phyloP scores from a whole-genome alignment of 1,140 invertebrate genomes.

The Heterodera carotae region DNA sequence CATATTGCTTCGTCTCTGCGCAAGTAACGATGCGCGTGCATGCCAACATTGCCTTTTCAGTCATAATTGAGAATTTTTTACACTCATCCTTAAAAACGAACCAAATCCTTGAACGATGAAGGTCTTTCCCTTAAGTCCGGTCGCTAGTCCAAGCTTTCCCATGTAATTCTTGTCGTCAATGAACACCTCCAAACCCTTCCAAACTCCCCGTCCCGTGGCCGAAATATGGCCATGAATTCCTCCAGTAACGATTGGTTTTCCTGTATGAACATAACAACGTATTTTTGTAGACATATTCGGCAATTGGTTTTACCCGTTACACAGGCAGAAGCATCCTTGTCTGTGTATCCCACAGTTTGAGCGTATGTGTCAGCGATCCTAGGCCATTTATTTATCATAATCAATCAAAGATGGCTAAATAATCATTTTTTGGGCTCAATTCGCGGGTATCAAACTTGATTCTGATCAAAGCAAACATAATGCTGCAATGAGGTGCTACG shows the following conservation, averaged over 20 bases:
- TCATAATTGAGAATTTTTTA: no score
- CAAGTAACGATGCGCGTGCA: conserved; percentile 94
- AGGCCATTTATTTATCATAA: no score
- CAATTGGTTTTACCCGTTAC: no score
- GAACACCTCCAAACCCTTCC: conserved; percentile 96
- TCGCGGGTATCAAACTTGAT: no score
- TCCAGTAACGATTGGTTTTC: conserved; percentile 80
- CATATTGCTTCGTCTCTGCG: conserved; percentile 88
- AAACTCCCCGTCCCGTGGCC: conserved; percentile 94
- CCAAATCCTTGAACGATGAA: conserved; percentile 84
- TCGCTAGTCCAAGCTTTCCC: conserved; percentile 83
- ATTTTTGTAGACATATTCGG: no score
- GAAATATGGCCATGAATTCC: conserved; percentile 93
- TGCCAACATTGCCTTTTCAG: conserved; percentile 96
- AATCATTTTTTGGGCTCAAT: no score
- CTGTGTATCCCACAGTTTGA: conserved; percentile 86
- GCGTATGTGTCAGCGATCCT: conserved; percentile 99
- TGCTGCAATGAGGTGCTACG: no score
- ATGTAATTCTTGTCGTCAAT: conserved; percentile 95
- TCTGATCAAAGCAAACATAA: no score
- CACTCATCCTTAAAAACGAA: conserved; percentile 19
- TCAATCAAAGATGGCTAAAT: no score
- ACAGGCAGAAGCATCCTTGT: conserved; percentile 96
- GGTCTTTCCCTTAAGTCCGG: conserved; percentile 93
- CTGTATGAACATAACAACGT: no score